phyloP scores from a whole-genome alignment of 2,888 invertebrate species.

The Ditula angustiorana region DNA sequence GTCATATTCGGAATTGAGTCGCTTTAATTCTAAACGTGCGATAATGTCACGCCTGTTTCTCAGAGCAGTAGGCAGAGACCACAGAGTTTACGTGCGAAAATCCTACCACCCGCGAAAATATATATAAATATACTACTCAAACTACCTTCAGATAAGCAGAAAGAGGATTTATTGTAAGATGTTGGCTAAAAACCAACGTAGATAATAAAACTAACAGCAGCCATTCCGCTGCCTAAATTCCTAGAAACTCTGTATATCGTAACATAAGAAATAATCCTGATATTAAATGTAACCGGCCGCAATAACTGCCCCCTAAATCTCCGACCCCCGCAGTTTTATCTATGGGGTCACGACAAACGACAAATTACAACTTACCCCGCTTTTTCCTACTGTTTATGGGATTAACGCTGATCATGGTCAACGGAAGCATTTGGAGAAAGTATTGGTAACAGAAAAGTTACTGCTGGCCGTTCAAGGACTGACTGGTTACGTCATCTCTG shows the following conservation, averaged over 20 bases:
- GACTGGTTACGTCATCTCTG: no score
- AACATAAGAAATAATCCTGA: conserved; percentile 33
- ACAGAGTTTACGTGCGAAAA: no score
- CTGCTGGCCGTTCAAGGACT: no score
- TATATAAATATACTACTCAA: not conserved
- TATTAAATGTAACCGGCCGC: conserved; percentile 36
- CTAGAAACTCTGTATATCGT: conserved; percentile 1
- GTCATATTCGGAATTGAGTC: no score
- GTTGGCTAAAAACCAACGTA: not conserved
- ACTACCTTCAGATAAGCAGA: no score
- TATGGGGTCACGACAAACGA: conserved; percentile 46
- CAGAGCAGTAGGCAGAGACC: no score
- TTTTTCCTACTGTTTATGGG: conserved; percentile 11
- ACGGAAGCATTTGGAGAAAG: not conserved
- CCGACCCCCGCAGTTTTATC: conserved; percentile 46
- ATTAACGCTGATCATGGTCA: conserved; percentile 13
- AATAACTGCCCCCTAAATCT: conserved; percentile 44
- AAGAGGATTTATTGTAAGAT: no score
- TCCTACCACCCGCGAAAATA: not conserved
- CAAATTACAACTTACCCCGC: conserved; percentile 21
- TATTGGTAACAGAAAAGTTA: not conserved
- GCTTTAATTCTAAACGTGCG: no score
- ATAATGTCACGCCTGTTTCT: no score
- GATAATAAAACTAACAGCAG: not conserved
- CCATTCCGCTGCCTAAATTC: conserved; percentile 4